Evolutionary conservation across 1,140 invertebrate species (phyloP).

Genomic region (Drosophila rufa): DNA sequence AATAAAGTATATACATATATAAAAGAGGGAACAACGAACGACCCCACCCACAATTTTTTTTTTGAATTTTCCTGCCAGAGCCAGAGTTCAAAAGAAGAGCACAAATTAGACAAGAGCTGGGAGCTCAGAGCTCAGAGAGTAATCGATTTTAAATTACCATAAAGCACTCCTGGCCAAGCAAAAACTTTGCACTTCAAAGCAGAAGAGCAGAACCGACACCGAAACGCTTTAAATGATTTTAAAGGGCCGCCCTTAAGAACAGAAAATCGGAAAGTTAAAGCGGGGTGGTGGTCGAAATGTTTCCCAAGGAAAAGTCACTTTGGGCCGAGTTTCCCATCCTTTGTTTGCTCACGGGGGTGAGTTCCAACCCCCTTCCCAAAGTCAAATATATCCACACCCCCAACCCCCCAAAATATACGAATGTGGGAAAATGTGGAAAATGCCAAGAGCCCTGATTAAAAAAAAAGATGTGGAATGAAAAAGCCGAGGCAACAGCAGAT

Average conservation of each 20-base stretch:
- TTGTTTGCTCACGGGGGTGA: conserved; percentile 41
- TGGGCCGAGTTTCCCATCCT: conserved; percentile 21
- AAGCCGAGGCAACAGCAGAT: conserved; percentile 23
- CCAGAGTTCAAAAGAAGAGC: conserved; percentile 45
- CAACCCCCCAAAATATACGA: conserved; percentile 14
- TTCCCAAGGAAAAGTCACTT: conserved; percentile 55
- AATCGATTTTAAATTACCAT: conserved; percentile 61
- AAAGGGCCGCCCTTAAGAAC: conserved; percentile 15
- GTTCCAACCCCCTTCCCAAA: conserved; percentile 11
- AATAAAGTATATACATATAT: background rate
- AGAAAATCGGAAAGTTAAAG: conserved; percentile 4
- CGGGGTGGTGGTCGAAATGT: background rate
- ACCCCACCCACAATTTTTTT: conserved; percentile 32
- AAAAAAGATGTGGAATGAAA: conserved; percentile 31
- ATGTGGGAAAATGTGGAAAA: conserved; percentile 66
- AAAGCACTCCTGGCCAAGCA: conserved; percentile 19
- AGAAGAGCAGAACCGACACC: background rate
- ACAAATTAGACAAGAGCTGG: conserved; percentile 42
- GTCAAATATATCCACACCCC: conserved; percentile 7
- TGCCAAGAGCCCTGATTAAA: conserved; percentile 32
- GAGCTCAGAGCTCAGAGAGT: conserved; percentile 21
- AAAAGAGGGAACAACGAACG: conserved; percentile 10
- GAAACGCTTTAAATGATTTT: conserved; percentile 26
- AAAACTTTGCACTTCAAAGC: conserved; percentile 46
- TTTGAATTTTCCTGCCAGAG: conserved; percentile 12